phyloP scores from a whole-genome alignment of 2,113 vertebrate genomes.

The Oxygymnocypris stewartii region DNA sequence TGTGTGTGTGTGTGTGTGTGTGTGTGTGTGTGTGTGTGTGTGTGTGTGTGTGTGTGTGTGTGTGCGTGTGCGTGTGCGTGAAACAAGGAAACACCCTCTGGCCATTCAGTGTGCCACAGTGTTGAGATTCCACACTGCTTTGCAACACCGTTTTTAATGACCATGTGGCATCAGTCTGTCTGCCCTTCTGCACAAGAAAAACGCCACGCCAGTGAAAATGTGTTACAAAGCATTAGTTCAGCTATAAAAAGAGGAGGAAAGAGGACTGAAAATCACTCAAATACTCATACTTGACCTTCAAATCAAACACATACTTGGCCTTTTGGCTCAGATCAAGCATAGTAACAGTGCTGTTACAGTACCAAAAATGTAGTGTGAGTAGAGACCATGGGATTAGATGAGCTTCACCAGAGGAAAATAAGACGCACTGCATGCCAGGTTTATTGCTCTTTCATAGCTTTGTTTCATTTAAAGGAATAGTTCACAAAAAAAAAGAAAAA shows the following conservation, averaged over 20 bases:
- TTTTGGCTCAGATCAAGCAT: not conserved
- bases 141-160: slow-evolving; percentile 25
- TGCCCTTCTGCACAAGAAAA: not conserved
- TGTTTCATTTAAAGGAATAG: not conserved
- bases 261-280: not conserved
- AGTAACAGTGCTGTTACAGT: not conserved
- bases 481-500: not conserved
- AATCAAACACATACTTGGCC: not conserved
- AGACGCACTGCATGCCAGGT: not conserved
- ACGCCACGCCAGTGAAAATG: not conserved
- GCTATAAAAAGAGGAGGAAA: not conserved
- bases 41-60: not conserved
- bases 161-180: slow-evolving; percentile 10
- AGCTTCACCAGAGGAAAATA: not conserved
- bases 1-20: not conserved
- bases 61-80: not conserved
- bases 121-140: slow-evolving; percentile 45
- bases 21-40: not conserved
- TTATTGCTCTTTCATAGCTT: not conserved
- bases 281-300: no score
- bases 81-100: slow-evolving; percentile 23
- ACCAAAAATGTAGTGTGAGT: not conserved
- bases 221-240: not conserved
- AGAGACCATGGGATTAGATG: no score
- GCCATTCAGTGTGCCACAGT: slow-evolving; percentile 11